phyloP scores from a whole-genome alignment of 2,113 vertebrate species.

The Motacilla alba region DNA sequence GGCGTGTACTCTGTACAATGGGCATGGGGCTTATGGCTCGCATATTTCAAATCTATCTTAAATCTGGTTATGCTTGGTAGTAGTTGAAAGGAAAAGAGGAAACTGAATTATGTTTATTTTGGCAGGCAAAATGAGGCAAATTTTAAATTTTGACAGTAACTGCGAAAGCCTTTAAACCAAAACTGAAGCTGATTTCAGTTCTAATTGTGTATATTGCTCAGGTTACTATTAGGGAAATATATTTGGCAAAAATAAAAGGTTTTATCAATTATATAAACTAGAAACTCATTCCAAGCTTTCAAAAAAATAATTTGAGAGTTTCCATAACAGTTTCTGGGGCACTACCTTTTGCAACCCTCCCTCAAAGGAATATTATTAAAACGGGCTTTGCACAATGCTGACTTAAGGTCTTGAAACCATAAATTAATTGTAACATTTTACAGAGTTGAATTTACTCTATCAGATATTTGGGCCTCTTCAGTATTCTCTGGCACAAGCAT shows the following conservation, averaged over 20 bases:
- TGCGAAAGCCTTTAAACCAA: not conserved
- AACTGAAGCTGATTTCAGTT: not conserved
- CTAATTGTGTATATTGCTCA: not conserved
- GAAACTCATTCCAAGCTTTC: not conserved
- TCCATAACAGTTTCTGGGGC: not conserved
- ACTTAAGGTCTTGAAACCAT: not conserved
- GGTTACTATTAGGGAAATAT: not conserved
- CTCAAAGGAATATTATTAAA: not conserved
- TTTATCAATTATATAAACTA: not conserved
- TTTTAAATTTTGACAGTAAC: slow-evolving; percentile 3
- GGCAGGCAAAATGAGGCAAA: not conserved
- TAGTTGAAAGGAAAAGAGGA: not conserved
- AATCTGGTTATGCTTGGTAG: not conserved
- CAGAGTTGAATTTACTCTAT: not conserved
- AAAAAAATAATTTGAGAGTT: not conserved
- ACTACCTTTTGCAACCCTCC: not conserved
- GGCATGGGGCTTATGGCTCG: not conserved
- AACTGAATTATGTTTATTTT: not conserved
- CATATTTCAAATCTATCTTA: not conserved
- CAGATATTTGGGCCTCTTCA: not conserved
- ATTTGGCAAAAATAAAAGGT: not conserved
- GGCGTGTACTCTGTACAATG: not conserved
- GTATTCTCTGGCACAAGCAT: not conserved
- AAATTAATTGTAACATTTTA: not conserved
- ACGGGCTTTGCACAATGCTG: not conserved